Evolutionary conservation across 2,797 vertebrate species (phyloP), one percentile per base, ranked within the genome.

Genomic region (Liparis tanakae): DNA sequence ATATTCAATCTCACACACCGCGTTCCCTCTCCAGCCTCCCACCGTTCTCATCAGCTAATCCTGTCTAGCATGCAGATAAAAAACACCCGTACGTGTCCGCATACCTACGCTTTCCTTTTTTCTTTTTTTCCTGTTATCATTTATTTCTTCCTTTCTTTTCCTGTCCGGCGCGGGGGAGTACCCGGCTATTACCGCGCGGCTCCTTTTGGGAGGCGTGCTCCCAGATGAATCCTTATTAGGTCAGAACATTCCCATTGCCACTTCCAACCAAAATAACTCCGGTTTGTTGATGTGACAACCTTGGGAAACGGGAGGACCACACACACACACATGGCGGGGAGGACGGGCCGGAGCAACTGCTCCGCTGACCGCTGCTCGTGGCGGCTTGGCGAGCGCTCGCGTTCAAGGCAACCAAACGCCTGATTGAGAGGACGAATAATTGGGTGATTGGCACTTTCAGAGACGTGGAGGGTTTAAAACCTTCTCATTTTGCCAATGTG

Each of bases 191-290:
- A 55, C 74, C 57, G 68, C 9, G 15, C 55, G 77, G 58, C 79
- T 83, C 77, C 71, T 85, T 30, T 80, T 70, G 80, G 79, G 67
- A 84, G 79, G 61, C 78, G 81, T 33, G 80, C 80, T 74, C 33
- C 83, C 79, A 67, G 72, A 89, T 58, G 17, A 80, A 86, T 84
- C 94, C 94, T 94, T 95, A 94, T 95, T 94, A 94, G 94, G 94
- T 91, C 87, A 85, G 87, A 93, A 92, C 90, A 88, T 87, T 90
- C 85, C 71, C 89, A 84, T 85, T 86, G 89, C 80, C 80, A 83
- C 82, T 84, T 87, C 90, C 88, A 92, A 92, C 91, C 74, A 92
- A 94, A 94, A 94, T 94, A 94, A 93, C 92, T 87, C 72, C n/a
- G 75, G 87, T 90, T 90, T 93, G 94, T 94, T 93, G 93, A 94